Percentiles rank a stretch among this genome's conserved stretches.
phyloP scores from a whole-genome alignment of 2,113 vertebrate species.

The Lynx canadensis region DNA sequence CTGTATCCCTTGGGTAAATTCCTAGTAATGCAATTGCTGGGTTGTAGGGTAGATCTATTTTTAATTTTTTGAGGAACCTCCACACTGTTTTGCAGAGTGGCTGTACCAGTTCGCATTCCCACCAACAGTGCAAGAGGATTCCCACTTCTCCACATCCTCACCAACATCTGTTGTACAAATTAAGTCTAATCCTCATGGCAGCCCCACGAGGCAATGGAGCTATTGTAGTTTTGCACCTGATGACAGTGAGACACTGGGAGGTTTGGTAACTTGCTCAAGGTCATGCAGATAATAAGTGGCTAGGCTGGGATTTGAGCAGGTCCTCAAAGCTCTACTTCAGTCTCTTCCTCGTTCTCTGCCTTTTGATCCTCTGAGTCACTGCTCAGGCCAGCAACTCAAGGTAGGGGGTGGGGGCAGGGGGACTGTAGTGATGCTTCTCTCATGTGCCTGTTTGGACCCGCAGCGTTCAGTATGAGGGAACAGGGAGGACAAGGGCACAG shows the following conservation, averaged over 20 bases:
- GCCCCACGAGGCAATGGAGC: neutral
- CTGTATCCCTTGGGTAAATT: no score
- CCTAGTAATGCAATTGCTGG: no score
- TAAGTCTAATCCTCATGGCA: neutral
- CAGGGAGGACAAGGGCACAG: neutral
- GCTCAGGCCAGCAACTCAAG: neutral
- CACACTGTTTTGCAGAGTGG: no score
- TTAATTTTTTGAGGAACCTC: no score
- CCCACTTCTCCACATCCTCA: no score
- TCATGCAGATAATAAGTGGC: neutral
- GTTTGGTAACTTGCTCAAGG: neutral
- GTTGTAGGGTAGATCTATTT: no score
- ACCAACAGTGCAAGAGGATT: no score
- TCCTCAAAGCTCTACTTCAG: neutral
- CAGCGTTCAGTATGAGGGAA: neutral
- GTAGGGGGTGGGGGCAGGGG: neutral
- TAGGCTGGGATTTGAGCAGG: neutral
- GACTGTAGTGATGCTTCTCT: fast-evolving
- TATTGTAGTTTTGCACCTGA: neutral
- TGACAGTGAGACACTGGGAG: neutral
- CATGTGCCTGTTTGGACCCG: neutral
- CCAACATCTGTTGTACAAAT: neutral
- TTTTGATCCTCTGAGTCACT: neutral
- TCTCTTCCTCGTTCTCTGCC: neutral
- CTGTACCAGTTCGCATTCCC: no score